Conservation (phyloP, 2,113 vertebrate genomes). For the Dromiciops gliroides region DNA sequence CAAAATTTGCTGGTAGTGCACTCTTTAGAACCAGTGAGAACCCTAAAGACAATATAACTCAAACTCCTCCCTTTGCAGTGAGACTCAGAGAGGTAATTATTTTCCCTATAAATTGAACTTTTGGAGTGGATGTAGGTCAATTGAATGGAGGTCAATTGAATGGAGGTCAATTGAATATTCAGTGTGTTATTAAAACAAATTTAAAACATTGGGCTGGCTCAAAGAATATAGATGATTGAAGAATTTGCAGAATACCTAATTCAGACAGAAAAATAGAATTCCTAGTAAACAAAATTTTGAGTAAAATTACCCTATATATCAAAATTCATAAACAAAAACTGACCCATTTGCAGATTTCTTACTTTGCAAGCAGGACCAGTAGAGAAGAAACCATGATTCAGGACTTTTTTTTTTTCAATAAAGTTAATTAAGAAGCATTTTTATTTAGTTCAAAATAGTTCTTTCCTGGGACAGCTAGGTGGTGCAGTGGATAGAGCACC, state of each 20-base stretch:
- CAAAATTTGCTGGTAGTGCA: neutral
- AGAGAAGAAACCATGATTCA: no score
- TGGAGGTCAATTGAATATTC: neutral
- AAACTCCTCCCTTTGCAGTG: neutral
- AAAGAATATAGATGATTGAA: neutral
- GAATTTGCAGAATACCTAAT: neutral
- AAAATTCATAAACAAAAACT: neutral
- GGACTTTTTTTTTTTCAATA: no score
- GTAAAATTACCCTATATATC: neutral
- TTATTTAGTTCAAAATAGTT: constrained; percentile 50
- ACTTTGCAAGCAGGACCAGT: no score
- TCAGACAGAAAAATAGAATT: neutral
- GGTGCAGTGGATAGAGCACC: no score
- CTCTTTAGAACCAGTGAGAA: neutral
- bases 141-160: no score
- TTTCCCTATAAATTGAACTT: no score
- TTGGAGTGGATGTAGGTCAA: no score
- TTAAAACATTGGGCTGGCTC: neutral
- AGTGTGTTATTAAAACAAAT: constrained; percentile 4
- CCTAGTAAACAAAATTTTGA: neutral
- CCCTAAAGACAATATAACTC: neutral
- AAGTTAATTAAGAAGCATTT: constrained; percentile 35
- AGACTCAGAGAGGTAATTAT: neutral
- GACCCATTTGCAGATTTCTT: neutral
- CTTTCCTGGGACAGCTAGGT: no score